These are phyloP conservation scores for Callocephalon fimbriatum DNA, from an alignment of 2,113 vertebrate species.

Conservation along the genomic window DNA sequence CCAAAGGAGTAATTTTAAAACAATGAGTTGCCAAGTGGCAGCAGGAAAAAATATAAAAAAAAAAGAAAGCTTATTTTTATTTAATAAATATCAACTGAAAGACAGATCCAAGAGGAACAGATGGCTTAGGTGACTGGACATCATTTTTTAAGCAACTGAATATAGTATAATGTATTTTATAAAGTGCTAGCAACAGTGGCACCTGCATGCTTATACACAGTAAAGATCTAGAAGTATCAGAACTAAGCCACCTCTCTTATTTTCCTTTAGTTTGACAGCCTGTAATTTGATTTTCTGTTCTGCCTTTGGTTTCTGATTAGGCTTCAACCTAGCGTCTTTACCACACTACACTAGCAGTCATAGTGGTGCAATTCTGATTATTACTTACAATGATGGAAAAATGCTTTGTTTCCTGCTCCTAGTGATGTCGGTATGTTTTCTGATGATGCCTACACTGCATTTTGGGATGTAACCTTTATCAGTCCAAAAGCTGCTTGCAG, in stretches of 20 bases:
- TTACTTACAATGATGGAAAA: background rate
- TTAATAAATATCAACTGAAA: background rate
- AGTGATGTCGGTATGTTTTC: background rate
- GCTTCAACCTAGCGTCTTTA: background rate
- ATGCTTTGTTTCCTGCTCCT: background rate
- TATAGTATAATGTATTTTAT: background rate
- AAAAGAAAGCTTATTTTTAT: background rate
- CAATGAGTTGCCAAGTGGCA: background rate
- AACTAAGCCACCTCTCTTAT: background rate
- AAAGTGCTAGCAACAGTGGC: background rate
- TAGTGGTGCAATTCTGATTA: background rate
- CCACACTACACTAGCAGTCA: background rate
- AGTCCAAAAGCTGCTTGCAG: background rate
- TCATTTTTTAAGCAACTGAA: background rate
- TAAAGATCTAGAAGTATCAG: background rate
- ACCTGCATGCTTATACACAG: background rate
- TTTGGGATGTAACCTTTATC: background rate
- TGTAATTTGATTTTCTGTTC: background rate
- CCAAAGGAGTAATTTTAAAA: conserved; percentile 26
- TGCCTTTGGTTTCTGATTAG: background rate
- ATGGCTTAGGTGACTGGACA: background rate
- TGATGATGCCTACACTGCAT: background rate
- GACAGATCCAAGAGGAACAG: background rate
- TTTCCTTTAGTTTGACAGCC: background rate
- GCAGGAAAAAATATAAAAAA: background rate